These are phyloP conservation scores for Carpatolechia fugitivella DNA, from an alignment of 2,888 invertebrate genomes.

Conservation along the genomic window DNA sequence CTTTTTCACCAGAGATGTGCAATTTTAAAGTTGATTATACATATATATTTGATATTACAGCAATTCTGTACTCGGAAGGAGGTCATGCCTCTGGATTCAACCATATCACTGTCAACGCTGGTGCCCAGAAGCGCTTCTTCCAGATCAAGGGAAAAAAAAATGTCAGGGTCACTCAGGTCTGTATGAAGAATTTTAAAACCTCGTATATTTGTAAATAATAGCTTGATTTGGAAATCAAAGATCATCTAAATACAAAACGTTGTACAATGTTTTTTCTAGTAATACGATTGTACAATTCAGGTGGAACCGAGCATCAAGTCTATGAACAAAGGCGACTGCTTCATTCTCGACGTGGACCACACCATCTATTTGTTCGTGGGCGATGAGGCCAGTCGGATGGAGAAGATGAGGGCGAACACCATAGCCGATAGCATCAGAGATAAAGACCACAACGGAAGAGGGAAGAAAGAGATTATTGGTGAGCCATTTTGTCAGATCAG, in stretches of 20 bases:
- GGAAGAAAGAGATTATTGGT: constrained; percentile 89
- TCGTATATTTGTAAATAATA: too few species aligned
- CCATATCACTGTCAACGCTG: constrained; percentile 88
- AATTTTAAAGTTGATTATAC: not conserved
- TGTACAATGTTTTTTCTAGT: too few species aligned
- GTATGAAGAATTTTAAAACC: constrained; percentile 14
- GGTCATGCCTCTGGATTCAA: constrained; percentile 93
- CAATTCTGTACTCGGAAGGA: constrained; percentile 89
- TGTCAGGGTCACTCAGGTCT: constrained; percentile 88
- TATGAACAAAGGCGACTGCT: constrained; percentile 95
- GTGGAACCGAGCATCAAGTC: constrained; percentile 84
- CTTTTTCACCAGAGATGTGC: not conserved
- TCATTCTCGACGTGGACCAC: constrained; percentile 89
- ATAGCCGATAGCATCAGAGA: constrained; percentile 92
- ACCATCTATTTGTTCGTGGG: constrained; percentile 92
- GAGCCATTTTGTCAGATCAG: too few species aligned
- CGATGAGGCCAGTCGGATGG: constrained; percentile 85
- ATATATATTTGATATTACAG: too few species aligned
- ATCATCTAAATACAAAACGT: too few species aligned
- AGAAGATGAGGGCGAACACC: constrained; percentile 90
- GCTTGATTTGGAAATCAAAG: too few species aligned
- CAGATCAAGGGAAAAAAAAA: constrained; percentile 95
- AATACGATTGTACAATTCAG: constrained; percentile 34
- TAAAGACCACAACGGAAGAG: constrained; percentile 91
- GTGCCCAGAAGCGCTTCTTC: constrained; percentile 87